Evolutionary conservation across 2,113 vertebrate genomes (phyloP).

Genomic region (Bufo gargarizans): DNA sequence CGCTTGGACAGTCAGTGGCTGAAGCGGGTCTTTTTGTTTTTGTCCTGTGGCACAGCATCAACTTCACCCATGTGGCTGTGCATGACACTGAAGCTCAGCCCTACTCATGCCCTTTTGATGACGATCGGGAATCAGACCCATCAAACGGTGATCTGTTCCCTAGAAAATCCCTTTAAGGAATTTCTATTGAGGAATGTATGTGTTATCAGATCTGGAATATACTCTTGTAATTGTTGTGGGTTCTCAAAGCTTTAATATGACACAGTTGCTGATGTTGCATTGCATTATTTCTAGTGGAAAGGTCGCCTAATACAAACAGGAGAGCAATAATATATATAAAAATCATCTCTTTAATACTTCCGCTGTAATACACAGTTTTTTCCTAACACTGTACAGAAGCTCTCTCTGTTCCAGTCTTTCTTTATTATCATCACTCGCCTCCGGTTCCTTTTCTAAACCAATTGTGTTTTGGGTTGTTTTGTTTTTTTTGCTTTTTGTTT

Average conservation of each 20-base stretch:
- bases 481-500: neutral
- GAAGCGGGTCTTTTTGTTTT: too few relatives aligned
- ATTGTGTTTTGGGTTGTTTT: neutral
- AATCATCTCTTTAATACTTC: neutral
- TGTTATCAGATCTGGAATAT: neutral
- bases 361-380: neutral
- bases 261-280: neutral
- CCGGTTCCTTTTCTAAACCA: conserved; percentile 6
- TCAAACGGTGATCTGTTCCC: too few relatives aligned
- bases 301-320: neutral
- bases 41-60: too few relatives aligned
- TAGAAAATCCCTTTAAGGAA: too few relatives aligned
- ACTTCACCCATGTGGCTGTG: too few relatives aligned
- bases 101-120: too few relatives aligned
- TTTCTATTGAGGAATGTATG: too few relatives aligned
- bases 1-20: too few relatives aligned
- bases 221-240: neutral
- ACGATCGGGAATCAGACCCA: too few relatives aligned
- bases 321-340: neutral
- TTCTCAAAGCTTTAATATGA: neutral
- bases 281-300: neutral
- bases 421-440: conserved; percentile 23
- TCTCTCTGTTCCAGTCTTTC: neutral
- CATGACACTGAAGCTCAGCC: too few relatives aligned
- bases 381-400: neutral